Percentiles rank a stretch among this genome's conserved stretches.
Evolutionary conservation across 2,797 vertebrate species (phyloP).

Genomic region (Loriculus beryllinus): DNA sequence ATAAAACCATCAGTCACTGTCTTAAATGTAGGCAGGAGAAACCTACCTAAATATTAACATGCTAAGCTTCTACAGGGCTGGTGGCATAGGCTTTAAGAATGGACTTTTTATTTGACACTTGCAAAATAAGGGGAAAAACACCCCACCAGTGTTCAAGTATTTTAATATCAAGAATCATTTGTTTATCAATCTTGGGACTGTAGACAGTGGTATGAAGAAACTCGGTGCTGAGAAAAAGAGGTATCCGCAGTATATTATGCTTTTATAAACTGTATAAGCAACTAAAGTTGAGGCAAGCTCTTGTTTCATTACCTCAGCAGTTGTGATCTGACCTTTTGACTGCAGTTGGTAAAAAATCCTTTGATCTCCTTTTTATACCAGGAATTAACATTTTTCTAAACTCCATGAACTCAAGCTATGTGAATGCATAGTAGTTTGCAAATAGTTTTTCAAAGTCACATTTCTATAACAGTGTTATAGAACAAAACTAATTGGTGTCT

Average conservation of each 20-base stretch:
- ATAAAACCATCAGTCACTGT: not conserved
- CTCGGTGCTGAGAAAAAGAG: slow-evolving; percentile 32
- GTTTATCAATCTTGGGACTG: not conserved
- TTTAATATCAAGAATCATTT: not conserved
- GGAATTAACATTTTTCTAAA: slow-evolving; percentile 65
- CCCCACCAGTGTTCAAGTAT: not conserved
- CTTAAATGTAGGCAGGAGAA: not conserved
- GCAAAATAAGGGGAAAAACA: not conserved
- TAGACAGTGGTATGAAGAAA: not conserved
- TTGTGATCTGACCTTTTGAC: slow-evolving; percentile 54
- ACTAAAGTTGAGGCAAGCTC: slow-evolving; percentile 32
- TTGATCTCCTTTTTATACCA: slow-evolving; percentile 29
- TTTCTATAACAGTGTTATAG: slow-evolving; percentile 63
- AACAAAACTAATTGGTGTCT: slow-evolving; percentile 79
- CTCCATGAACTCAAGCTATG: slow-evolving; percentile 27
- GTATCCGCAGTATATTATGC: slow-evolving; percentile 33
- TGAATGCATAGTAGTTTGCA: slow-evolving; percentile 60
- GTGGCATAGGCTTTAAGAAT: not conserved
- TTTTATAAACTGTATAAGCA: slow-evolving; percentile 60
- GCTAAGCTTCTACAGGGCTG: not conserved
- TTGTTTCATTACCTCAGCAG: slow-evolving; percentile 59
- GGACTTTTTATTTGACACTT: not conserved
- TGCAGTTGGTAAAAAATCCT: slow-evolving; percentile 28
- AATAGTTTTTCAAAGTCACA: slow-evolving; percentile 76
- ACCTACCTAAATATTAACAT: not conserved